Percentiles rank a stretch among this genome's conserved stretches.
phyloP scores from a whole-genome alignment of 2,888 invertebrate species.

The Pyrrhosoma nymphula region DNA sequence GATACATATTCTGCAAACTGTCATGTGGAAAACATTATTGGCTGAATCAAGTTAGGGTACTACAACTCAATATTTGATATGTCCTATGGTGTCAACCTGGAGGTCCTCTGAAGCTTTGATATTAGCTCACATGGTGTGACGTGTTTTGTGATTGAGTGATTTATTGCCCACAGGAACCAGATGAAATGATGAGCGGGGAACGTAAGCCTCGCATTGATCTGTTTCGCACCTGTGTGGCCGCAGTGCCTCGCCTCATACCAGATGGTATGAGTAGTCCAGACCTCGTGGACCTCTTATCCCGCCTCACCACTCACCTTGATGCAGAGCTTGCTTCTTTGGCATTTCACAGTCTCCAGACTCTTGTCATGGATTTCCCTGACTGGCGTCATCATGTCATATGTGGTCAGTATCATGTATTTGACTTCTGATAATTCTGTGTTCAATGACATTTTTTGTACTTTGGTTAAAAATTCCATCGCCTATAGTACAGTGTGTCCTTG shows the following conservation, averaged over 20 bases:
- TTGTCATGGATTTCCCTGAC: slow-evolving; percentile 97
- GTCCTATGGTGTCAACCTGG: background rate
- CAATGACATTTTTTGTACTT: too few relatives aligned
- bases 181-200: slow-evolving; percentile 96
- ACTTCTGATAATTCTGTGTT: background rate
- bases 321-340: slow-evolving; percentile 96
- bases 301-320: slow-evolving; percentile 98
- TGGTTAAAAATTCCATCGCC: too few relatives aligned
- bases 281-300: slow-evolving; percentile 94
- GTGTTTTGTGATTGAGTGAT: background rate
- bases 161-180: slow-evolving; percentile 82
- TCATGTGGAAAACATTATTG: too few relatives aligned
- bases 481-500: too few relatives aligned
- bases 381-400: slow-evolving; percentile 97
- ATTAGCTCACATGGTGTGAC: too few relatives aligned
- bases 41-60: too few relatives aligned
- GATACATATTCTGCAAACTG: too few relatives aligned
- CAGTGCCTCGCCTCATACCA: slow-evolving; percentile 97
- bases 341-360: slow-evolving; percentile 96
- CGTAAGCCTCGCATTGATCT: slow-evolving; percentile 98
- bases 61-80: background rate
- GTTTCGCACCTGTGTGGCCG: slow-evolving; percentile 98
- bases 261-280: slow-evolving; percentile 98
- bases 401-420: slow-evolving; percentile 75
- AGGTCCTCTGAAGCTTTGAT: background rate